Conservation (phyloP, 2,113 vertebrate species). For the Corapipo altera region DNA sequence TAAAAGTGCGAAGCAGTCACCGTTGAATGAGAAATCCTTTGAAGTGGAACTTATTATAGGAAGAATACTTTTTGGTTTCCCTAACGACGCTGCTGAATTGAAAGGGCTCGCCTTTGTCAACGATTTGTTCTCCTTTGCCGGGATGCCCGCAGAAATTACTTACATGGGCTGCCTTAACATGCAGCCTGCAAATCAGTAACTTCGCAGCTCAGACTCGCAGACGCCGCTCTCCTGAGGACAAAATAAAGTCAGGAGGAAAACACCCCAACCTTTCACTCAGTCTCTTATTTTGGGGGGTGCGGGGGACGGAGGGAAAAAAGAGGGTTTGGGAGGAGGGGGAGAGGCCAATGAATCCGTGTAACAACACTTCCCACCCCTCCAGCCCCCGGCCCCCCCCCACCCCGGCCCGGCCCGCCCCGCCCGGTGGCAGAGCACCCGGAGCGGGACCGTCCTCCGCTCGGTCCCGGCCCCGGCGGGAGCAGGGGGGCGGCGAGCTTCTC, state of each 20-base stretch:
- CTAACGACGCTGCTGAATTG: constrained; percentile 97
- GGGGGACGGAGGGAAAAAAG: background rate
- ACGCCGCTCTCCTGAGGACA: constrained; percentile 92
- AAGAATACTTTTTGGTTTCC: constrained; percentile 98
- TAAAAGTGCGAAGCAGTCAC: constrained; percentile 94
- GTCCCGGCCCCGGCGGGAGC: background rate
- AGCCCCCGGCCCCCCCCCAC: background rate
- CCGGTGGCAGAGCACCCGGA: background rate
- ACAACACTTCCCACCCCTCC: background rate
- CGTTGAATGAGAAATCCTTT: constrained; percentile 95
- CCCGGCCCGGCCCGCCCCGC: background rate
- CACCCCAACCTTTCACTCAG: constrained; percentile 68
- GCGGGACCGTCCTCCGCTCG: background rate
- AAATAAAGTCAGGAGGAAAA: constrained; percentile 82
- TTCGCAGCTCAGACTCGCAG: constrained; percentile 95
- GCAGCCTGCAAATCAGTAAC: constrained; percentile 97
- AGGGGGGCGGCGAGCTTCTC: background rate
- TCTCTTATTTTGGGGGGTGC: constrained; percentile 66
- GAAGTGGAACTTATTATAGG: constrained; percentile 99
- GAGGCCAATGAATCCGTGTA: background rate
- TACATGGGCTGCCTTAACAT: constrained; percentile 94
- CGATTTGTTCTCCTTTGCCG: constrained; percentile 99
- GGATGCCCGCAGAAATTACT: constrained; percentile 95
- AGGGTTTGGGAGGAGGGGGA: constrained; percentile 41
- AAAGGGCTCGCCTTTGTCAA: constrained; percentile 96